Percentiles rank a stretch among this genome's conserved stretches.
phyloP scores from a whole-genome alignment of 2,888 invertebrate genomes.

The Cryptus viduatorius region DNA sequence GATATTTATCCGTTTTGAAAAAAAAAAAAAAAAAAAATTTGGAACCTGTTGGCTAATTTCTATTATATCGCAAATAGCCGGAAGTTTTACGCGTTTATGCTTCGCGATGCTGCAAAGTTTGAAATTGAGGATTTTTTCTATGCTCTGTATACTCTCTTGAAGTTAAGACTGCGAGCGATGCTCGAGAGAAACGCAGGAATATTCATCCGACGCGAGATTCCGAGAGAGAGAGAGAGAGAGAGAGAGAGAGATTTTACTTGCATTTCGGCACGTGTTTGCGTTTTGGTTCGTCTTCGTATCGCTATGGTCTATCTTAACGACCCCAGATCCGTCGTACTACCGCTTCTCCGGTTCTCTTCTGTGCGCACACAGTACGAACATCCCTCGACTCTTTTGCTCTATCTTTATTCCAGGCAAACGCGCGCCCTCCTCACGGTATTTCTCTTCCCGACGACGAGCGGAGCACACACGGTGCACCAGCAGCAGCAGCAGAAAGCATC shows the following conservation, averaged over 20 bases:
- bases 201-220: background rate
- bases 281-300: conserved; percentile 72
- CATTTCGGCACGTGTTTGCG: conserved; percentile 62
- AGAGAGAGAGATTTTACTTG: conserved; percentile 16
- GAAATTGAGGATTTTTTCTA: too few species aligned
- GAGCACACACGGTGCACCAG: conserved; percentile 15
- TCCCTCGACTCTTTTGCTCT: conserved; percentile 75
- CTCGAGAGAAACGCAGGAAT: conserved; percentile 1
- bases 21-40: background rate
- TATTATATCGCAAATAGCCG: too few species aligned
- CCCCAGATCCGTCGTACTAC: conserved; percentile 77
- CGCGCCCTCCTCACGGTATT: conserved; percentile 39
- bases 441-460: conserved; percentile 14
- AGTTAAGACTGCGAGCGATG: background rate
- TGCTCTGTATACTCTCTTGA: background rate
- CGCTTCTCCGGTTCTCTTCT: conserved; percentile 8
- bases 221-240: background rate
- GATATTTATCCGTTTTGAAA: too few species aligned
- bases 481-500: conserved; percentile 14
- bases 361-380: conserved; percentile 36
- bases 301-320: conserved; percentile 79
- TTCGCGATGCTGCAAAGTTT: too few species aligned
- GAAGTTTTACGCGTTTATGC: too few species aligned
- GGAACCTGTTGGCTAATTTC: background rate
- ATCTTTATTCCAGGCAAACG: conserved; percentile 35